Evolutionary conservation across 2,113 vertebrate species (phyloP), one percentile per base, ranked within the genome.

Genomic region (Anoura caudifer): DNA sequence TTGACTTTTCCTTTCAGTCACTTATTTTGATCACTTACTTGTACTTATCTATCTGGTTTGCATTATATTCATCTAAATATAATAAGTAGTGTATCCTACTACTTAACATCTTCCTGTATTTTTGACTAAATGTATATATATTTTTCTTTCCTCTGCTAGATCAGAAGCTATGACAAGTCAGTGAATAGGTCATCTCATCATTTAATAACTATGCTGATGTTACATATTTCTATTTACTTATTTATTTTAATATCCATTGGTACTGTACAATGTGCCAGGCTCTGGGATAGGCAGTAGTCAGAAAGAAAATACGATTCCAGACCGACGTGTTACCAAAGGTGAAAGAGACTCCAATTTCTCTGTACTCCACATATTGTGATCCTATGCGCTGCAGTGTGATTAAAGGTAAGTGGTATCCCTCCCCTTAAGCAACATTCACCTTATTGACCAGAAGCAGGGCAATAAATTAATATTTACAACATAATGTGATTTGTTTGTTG

Each of bases 1-100:
- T 95, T 89, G 26, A 61, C 8, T 86, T 86, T 69, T 54, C 7
- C 91, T 70, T 92, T 90, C n/a, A 6, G 33, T 54, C 19, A 73
- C 47, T 83, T 22, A 70, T 59, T 81, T 85, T 76, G 19, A n/a
- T 45, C 15, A 47, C 33, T 52, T 65, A 41, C 38, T 88, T 47
- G 41, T 3, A 79, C 9, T 77, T 59, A 45, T 45, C 36, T 47
- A 8, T 36, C 10, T 7, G 1, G 7, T 8, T 85, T 93, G 6
- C 5, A 63, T 16, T 50, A 11, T 45, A 90, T 47, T 84, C 7
- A 61, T 47, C 26, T 59, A 45, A 85, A 70, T 72, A 20, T 76
- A 93, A 69, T 69, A 92, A 63, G 45, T 41, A 8, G 22, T 31
- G 1, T 47, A 50, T 61, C 19, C 20, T 22, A 22, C 54, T 36